Evolutionary conservation across 64 coral and sea anemone species (phyloP), one percentile per base, ranked within the genome.

Genomic region (Dendronephthya gigantea): DNA sequence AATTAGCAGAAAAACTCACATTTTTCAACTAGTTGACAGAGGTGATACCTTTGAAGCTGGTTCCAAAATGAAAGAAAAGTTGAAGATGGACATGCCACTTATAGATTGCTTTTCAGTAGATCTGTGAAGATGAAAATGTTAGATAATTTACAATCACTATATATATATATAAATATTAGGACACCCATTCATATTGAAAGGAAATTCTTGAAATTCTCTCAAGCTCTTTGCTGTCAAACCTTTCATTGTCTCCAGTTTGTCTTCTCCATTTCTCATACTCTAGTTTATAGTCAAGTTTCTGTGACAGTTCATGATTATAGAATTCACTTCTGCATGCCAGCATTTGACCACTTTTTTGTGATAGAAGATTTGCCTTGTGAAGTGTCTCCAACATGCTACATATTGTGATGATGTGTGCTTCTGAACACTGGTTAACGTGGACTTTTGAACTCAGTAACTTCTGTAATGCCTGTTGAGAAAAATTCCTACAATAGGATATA

Each of bases 1-100:
- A n/a, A n/a, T n/a, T n/a, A n/a, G n/a, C n/a, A n/a, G n/a, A n/a
- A n/a, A n/a, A n/a, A n/a, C n/a, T n/a, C n/a, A n/a, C n/a, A n/a
- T n/a, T n/a, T n/a, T n/a, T n/a, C n/a, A n/a, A n/a, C n/a, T n/a
- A n/a, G n/a, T n/a, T n/a, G n/a, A n/a, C n/a, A n/a, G n/a, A n/a
- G n/a, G 23, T 11, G 58, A 75, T 88, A 98, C 95, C 95, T 98
- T 98, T 48, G 95, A 98, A 29, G 92, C 86, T 49, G 95, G 95
- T 35, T 93, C 95, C 39, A 98, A 83, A 25, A 98, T 58, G 86
- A 91, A 98, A 25, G 95, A 89, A 84, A 85, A 98, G 82, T 93
- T 92, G 55, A 98, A 81, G 47, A 98, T 81, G 43, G 35, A 79
- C 66, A 75, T 51, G 14, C 85, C n/a, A n/a, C n/a, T n/a, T n/a